Base-by-base conservation (phyloP, 2,113 vertebrate genomes). In the Proteles cristata region DNA sequence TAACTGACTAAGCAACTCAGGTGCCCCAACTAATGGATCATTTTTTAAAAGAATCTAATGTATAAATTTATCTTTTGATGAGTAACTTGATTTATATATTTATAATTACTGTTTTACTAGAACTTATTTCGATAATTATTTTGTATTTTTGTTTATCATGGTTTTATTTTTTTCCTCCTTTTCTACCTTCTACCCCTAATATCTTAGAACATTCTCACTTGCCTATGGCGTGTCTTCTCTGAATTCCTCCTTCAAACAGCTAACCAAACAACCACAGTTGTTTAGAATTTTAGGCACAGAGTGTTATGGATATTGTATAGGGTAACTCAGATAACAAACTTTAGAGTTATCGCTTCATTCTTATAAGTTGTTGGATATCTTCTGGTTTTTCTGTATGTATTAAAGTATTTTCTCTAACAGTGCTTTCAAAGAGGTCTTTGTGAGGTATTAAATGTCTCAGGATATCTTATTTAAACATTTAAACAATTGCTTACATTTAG, bases 391-490 rank as follows among this genome's bases (percentile, higher is more conserved):
- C 25, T 74, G n/a, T 88, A 0, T 74, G 11, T 76, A 14, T 55
- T 83, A 33, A 68, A 76, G 15, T 61, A 55, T 88, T 94, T 90
- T 87, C 33, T 76, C 1, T 50, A 35, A 87, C 69, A 58, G 45
- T 82, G 9, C 48, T 96, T 96, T 93, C 50, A 86, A 61, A 74
- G 65, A 97, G n/a, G 9, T 76, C 28, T 82, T 95, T 77, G 43
- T 79, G 15, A 92, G 45, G 5, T 76, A 85, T 43, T 81, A 61
- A 69, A 53, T 80, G 39, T 69, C 77, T 95, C 11, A 77, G 12
- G 48, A 25, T 82, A 69, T 63, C 33, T 53, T 63, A 86, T 68
- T 86, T 55, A 50, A 66, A 90, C n/a, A 79, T 50, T 90, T 79
- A 87, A 77, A 66, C 35, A 15, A 4, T 28, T n/a, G 28, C 53